Evolutionary conservation across 2,888 invertebrate species (phyloP).

Genomic region (Zaprionus obscuricornis): DNA sequence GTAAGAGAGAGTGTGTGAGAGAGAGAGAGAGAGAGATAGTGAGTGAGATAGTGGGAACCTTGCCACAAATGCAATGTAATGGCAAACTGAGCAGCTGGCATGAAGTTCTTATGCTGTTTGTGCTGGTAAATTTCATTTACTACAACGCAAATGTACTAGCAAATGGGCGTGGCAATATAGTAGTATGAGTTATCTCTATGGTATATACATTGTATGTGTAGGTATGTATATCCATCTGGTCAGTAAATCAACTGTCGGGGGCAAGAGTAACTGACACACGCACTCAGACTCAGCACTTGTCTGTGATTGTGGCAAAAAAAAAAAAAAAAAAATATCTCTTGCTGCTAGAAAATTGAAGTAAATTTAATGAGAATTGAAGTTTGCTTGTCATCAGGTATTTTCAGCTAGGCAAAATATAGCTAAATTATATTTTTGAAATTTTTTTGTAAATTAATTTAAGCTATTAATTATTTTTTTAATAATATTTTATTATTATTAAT

Average conservation of each 20-base stretch:
- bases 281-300: too few species aligned
- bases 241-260: slow-evolving; percentile 54
- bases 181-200: too few species aligned
- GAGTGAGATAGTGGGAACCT: background rate
- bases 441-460: too few species aligned
- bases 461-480: too few species aligned
- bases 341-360: too few species aligned
- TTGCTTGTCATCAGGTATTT: too few species aligned
- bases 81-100: slow-evolving; percentile 32
- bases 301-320: slow-evolving; percentile 16
- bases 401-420: too few species aligned
- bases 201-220: too few species aligned
- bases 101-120: slow-evolving; percentile 30
- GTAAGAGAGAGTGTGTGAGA: background rate
- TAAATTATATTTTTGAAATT: too few species aligned
- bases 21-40: background rate
- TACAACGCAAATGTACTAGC: slow-evolving; percentile 9
- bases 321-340: too few species aligned
- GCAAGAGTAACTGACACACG: slow-evolving; percentile 31
- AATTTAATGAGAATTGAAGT: background rate
- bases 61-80: slow-evolving; percentile 17
- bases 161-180: background rate
- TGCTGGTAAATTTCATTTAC: slow-evolving; percentile 51
- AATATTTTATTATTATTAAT: too few species aligned
- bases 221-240: background rate